Evolutionary conservation across 2,113 vertebrate species (phyloP).

Genomic region (Puma concolor): DNA sequence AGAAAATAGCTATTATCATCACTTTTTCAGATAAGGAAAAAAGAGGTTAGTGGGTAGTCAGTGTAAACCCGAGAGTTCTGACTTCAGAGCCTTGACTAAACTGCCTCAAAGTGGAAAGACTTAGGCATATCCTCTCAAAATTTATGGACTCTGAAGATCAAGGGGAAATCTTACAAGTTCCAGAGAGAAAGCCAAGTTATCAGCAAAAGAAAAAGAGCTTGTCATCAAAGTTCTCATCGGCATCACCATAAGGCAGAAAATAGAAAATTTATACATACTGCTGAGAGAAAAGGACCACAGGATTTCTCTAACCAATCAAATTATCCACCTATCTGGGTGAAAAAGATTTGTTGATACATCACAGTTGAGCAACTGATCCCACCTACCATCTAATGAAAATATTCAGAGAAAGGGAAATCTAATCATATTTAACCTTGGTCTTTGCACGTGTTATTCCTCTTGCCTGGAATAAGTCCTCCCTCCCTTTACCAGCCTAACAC

Average conservation of each 20-base stretch:
- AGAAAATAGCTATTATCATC: neutral
- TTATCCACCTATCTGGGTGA: neutral
- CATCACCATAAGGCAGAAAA: neutral
- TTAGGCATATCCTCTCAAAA: neutral
- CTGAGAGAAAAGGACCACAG: neutral
- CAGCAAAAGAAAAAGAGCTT: neutral
- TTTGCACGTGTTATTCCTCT: neutral
- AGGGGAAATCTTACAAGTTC: neutral
- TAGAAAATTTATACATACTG: neutral
- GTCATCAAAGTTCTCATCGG: neutral
- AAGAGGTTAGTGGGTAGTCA: neutral
- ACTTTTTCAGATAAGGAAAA: neutral
- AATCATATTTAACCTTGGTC: neutral
- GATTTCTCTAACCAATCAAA: neutral
- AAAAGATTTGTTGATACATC: neutral
- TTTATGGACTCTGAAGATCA: slow-evolving; percentile 1
- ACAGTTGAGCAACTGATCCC: neutral
- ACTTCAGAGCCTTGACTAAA: neutral
- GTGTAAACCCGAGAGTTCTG: neutral
- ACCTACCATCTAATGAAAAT: slow-evolving; percentile 23
- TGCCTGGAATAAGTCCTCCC: neutral
- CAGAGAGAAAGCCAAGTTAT: neutral
- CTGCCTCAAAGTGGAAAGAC: neutral
- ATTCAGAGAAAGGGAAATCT: neutral
- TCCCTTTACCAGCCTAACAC: neutral